phyloP scores from a whole-genome alignment of 2,888 invertebrate genomes.

The Ectemnius continuus region DNA sequence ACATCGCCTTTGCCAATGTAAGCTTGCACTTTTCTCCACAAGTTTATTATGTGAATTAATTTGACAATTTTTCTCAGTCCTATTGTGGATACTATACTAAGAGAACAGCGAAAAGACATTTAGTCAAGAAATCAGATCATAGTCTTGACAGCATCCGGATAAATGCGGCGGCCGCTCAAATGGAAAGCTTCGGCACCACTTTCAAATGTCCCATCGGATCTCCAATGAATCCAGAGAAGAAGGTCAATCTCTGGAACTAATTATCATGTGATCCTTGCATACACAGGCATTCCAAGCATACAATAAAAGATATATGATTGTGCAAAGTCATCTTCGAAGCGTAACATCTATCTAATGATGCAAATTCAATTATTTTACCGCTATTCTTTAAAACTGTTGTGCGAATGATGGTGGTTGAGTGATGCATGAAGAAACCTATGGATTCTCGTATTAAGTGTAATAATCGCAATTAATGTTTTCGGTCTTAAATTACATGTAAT shows the following conservation, averaged over 20 bases:
- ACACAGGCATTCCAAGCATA: too few species aligned
- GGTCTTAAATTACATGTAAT: too few species aligned
- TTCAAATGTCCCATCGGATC: background rate
- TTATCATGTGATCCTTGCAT: background rate
- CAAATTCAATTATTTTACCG: too few species aligned
- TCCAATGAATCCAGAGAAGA: background rate
- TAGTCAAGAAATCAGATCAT: background rate
- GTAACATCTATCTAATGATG: too few species aligned
- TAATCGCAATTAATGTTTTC: too few species aligned
- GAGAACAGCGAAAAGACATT: background rate
- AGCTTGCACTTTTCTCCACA: background rate
- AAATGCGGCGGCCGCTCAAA: background rate
- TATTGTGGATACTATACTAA: background rate
- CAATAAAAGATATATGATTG: too few species aligned
- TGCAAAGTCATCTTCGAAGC: background rate
- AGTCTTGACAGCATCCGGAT: background rate
- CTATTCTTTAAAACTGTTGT: too few species aligned
- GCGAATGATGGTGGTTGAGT: too few species aligned
- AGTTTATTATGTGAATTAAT: background rate
- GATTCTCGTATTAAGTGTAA: too few species aligned
- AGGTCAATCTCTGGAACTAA: background rate
- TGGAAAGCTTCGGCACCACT: background rate
- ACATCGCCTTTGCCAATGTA: slow-evolving; percentile 8
- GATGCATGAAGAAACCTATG: too few species aligned
- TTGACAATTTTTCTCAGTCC: background rate